Base-by-base conservation (phyloP, 2,888 invertebrate species). In the Dolichopus griseipennis region DNA sequence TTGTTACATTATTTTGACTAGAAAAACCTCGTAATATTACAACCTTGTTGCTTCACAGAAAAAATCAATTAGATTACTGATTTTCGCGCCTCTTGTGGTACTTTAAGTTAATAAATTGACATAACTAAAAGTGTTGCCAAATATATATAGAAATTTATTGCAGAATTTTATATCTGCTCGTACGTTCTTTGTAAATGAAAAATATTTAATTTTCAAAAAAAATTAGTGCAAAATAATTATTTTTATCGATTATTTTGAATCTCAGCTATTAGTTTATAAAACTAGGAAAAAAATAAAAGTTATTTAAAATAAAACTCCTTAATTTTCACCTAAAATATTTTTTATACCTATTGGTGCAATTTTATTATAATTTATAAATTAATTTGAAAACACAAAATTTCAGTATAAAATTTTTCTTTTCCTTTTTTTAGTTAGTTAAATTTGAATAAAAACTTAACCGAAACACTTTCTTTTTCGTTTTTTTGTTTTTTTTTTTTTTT, bases 1-100 rank as follows among this genome's bases (percentile, higher is more conserved):
- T 52, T 52, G 6, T 18, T 18, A 52, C 52, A 52, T 18, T 52
- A 52, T 52, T 52, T 52, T 52, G 52, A 52, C 52, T 52, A 52
- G 52, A 52, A 52, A 52, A 52, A 52, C 15, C 4, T 37, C 12
- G 37, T 52, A 52, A 52, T 52, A 52, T 52, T 52, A 52, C 15
- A 52, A 52, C 15, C 52, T 52, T 52, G 52, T 52, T 52, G 52
- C 52, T 52, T 52, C 52, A 52, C 52, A 52, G 52, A 52, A 52
- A 52, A 52, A 52, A 52, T 52, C 52, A 52, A 52, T 52, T 52
- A 52, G 52, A 52, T 52, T 52, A 52, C 52, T 52, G 52, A 52
- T 18, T 52, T n/a, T 18, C 18, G 18, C 52, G 52, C 52, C 52
- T 52, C 52, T 52, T 12, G 15, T 18, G 52, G 9, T 18, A 52